A percentile compares a stretch with the other conserved stretches of the same genome.
Conservation (phyloP, 2,113 vertebrate species). For the Equus quagga region DNA sequence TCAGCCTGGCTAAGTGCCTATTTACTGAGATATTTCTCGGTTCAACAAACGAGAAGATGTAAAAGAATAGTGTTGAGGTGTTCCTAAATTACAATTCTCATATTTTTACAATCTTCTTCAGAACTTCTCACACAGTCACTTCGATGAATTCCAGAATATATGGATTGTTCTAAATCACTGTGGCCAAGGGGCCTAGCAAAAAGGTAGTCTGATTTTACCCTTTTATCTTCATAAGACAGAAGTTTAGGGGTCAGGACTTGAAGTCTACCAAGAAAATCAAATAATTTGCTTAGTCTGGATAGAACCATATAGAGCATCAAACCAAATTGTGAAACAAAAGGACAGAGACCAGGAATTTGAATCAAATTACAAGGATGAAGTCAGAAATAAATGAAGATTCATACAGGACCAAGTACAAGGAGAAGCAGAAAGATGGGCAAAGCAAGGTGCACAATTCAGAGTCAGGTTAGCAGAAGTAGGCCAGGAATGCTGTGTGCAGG, state of each 20-base stretch:
- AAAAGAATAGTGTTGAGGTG: neutral
- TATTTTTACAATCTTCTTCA: neutral
- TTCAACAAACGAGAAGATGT: neutral
- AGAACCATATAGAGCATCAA: neutral
- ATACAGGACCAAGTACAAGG: neutral
- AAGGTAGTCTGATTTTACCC: neutral
- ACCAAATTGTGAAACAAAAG: slow-evolving; percentile 23
- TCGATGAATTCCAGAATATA: neutral
- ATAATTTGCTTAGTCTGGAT: neutral
- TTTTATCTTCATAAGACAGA: slow-evolving; percentile 23
- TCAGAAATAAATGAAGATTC: neutral
- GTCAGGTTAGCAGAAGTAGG: neutral
- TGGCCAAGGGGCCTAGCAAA: neutral
- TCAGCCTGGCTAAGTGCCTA: neutral
- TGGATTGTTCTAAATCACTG: neutral
- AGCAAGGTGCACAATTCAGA: neutral
- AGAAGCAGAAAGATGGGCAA: neutral
- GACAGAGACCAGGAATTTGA: neutral
- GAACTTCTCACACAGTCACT: neutral
- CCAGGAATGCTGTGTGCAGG: neutral
- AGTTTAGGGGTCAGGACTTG: neutral
- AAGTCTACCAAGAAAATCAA: neutral
- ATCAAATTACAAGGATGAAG: neutral
- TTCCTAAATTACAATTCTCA: neutral
- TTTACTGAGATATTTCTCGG: slow-evolving; percentile 30